Percentiles rank a stretch among this genome's conserved stretches.
Evolutionary conservation across 2,888 invertebrate genomes (phyloP).

Genomic region (Polydrusus tereticollis): DNA sequence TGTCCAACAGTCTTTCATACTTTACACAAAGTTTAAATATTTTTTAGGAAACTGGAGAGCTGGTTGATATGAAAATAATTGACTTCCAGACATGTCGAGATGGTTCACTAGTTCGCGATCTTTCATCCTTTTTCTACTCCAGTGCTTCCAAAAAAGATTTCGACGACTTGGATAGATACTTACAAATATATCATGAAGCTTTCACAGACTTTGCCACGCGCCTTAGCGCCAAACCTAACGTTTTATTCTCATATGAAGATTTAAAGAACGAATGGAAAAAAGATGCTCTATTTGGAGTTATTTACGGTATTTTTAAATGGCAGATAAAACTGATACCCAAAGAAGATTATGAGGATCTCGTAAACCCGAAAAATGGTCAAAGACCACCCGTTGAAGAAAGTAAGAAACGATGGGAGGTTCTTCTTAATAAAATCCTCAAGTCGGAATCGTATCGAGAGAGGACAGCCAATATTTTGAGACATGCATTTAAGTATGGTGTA

Average conservation of each 20-base stretch:
- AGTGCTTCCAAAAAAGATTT: slow-evolving; percentile 34
- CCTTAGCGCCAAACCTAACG: slow-evolving; percentile 22
- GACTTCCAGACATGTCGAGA: slow-evolving; percentile 50
- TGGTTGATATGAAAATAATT: slow-evolving; percentile 46
- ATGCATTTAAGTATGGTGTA: slow-evolving; percentile 31
- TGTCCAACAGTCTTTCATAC: no score
- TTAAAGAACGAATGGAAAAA: slow-evolving; percentile 45
- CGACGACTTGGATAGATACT: slow-evolving; percentile 37
- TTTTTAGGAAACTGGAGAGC: slow-evolving; percentile 45
- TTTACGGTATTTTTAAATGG: slow-evolving; percentile 23
- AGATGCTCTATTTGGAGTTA: slow-evolving; percentile 33
- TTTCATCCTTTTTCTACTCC: slow-evolving; percentile 57
- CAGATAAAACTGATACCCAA: slow-evolving; percentile 31
- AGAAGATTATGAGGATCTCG: slow-evolving; percentile 1
- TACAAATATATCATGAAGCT: slow-evolving; percentile 41
- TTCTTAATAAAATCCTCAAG: neutral
- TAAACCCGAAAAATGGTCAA: neutral
- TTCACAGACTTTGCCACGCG: slow-evolving; percentile 8
- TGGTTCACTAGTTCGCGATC: slow-evolving; percentile 54
- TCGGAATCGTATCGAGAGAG: slow-evolving; percentile 10
- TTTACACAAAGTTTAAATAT: no score
- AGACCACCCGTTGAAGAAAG: neutral
- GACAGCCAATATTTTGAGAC: slow-evolving; percentile 19
- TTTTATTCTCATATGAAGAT: slow-evolving; percentile 29
- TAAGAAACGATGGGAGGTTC: neutral